Percentiles rank a stretch among this genome's conserved stretches.
Conservation (phyloP, 2,888 invertebrate genomes). For the Allophyes oxyacanthae region DNA sequence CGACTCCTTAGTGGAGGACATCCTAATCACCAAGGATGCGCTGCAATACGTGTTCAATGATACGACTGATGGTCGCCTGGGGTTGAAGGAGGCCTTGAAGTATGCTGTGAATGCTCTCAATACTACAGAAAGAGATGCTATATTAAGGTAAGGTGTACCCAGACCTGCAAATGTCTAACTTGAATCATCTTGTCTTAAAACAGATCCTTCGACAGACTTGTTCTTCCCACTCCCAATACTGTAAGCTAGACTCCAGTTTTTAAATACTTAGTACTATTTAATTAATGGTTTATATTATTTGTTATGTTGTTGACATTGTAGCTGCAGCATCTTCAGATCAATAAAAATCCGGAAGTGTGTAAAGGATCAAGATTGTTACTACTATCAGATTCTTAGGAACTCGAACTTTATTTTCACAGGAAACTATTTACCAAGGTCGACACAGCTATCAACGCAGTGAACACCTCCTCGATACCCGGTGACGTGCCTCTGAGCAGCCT, state of each 20-base stretch:
- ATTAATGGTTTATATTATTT: too few relatives aligned
- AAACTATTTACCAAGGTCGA: slow-evolving; percentile 77
- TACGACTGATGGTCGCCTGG: slow-evolving; percentile 48
- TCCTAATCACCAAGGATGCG: slow-evolving; percentile 63
- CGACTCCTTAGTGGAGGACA: slow-evolving; percentile 69
- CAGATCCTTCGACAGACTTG: too few relatives aligned
- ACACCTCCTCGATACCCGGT: slow-evolving; percentile 54
- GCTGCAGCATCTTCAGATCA: too few relatives aligned
- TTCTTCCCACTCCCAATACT: too few relatives aligned
- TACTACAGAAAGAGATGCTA: slow-evolving; percentile 60
- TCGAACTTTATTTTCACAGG: slow-evolving; percentile 63
- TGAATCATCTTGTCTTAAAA: too few relatives aligned
- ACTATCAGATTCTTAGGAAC: too few relatives aligned
- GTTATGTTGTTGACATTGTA: too few relatives aligned
- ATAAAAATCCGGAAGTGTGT: too few relatives aligned
- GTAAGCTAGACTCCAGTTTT: too few relatives aligned
- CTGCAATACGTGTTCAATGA: slow-evolving; percentile 63
- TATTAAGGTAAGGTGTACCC: slow-evolving; percentile 65
- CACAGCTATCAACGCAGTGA: slow-evolving; percentile 69
- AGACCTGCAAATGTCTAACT: too few relatives aligned
- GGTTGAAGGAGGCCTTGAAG: slow-evolving; percentile 66
- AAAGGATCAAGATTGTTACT: too few relatives aligned
- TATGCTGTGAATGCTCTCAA: slow-evolving; percentile 67
- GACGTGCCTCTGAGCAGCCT: slow-evolving; percentile 63
- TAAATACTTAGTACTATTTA: too few relatives aligned